Evolutionary conservation across 2,888 invertebrate species (phyloP), one percentile per base, ranked within the genome.

Genomic region (Caenorhabditis wallacei): DNA sequence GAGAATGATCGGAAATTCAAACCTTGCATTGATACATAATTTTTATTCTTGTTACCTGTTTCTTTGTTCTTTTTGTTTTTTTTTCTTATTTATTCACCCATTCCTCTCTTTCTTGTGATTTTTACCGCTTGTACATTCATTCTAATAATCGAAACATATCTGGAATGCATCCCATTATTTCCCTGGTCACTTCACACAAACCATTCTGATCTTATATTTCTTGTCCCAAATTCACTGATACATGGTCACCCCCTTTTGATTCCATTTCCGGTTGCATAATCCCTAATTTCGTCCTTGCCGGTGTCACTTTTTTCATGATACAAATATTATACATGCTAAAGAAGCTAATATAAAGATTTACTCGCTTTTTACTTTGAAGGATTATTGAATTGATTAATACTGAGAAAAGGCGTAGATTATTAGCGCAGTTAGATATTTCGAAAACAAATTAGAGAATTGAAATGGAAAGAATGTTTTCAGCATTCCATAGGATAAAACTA

Each of bases 1-100:
- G 68, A 56, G n/a, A 30, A 53, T 22, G 18, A 26, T 13, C 35
- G 40, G 22, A 56, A 71, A 4, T 79, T 79, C 43, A 79, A 54
- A 11, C 57, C 70, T 24, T 70, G 70, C 48, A 24, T 74, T 46
- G 3, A 48, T 3, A 48, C 8, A 43, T 53, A 35, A 46, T 48
- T 51, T 8, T 22, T 43, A 43, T 54, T 53, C n/a, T n/a, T n/a
- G n/a, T n/a, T n/a, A n/a, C n/a, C n/a, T 30, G 30, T 16, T 48
- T 35, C 10, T 16, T 37, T 35, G n/a, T 10, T 8, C n/a, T 3
- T 37, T 16, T 20, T 24, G 22, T 24, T 20, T 48, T 35, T 70
- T 20, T 16, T 37, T n/a, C n/a, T n/a, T 20, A 22, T 35, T 46
- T 46, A 37, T 70, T 57, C 16, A 40, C 22, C 18, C 18, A 8